Percentiles rank a stretch among this genome's conserved stretches.
Evolutionary conservation across 2,113 vertebrate genomes (phyloP).

Genomic region (Connochaetes taurinus): DNA sequence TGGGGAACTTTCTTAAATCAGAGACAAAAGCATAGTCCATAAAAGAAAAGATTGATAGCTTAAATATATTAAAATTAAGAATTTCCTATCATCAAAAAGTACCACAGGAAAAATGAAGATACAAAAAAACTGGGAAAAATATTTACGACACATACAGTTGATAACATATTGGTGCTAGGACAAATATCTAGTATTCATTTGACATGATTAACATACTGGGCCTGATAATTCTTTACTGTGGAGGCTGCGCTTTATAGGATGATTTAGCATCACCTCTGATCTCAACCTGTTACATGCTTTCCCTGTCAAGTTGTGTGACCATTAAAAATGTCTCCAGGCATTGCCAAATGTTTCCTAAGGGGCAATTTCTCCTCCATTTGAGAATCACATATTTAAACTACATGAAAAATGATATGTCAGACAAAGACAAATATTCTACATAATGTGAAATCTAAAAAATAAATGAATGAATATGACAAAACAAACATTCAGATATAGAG

Average conservation of each 20-base stretch:
- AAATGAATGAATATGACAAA: not conserved
- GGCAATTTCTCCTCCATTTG: not conserved
- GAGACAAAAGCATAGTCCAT: not conserved
- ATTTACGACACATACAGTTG: not conserved
- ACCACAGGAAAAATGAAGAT: not conserved
- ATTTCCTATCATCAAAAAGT: not conserved
- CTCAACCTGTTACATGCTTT: not conserved
- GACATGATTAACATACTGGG: not conserved
- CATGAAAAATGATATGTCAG: not conserved
- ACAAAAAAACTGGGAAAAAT: not conserved
- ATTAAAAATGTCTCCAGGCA: not conserved
- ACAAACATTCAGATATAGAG: not conserved
- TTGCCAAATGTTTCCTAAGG: not conserved
- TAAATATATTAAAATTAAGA: not conserved
- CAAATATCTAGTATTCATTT: not conserved
- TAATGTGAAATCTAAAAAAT: not conserved
- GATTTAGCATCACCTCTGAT: not conserved
- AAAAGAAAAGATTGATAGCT: not conserved
- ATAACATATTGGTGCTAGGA: not conserved
- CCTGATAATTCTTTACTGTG: not conserved
- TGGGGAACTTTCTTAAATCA: not conserved
- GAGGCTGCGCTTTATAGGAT: not conserved
- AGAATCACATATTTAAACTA: not conserved
- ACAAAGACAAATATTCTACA: not conserved
- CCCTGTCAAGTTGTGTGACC: not conserved